A percentile compares a stretch with the other conserved stretches of the same genome.
These are phyloP conservation scores for Spodoptera picta DNA, from an alignment of 2,888 invertebrate species.

Conservation along the genomic window DNA sequence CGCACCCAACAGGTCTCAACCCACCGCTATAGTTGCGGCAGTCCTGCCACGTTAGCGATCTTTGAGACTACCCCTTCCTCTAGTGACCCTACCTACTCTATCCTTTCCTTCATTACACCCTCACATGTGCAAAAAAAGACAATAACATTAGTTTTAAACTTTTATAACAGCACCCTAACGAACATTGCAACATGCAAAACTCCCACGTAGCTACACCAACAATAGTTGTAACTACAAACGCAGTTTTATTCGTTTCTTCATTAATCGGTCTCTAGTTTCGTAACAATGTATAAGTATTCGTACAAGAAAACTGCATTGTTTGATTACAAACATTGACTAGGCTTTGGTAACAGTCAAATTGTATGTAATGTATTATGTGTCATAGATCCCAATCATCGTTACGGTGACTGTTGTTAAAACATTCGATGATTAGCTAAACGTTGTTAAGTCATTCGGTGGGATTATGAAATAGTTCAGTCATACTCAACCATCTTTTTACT, in stretches of 20 bases:
- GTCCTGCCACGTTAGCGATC: too few relatives aligned
- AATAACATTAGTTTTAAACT: too few relatives aligned
- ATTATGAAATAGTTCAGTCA: background rate
- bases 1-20: too few relatives aligned
- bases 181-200: slow-evolving; percentile 52
- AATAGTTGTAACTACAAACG: slow-evolving; percentile 64
- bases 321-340: slow-evolving; percentile 47
- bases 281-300: slow-evolving; percentile 67
- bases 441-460: slow-evolving; percentile 7
- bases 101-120: too few relatives aligned
- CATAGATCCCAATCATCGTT: background rate
- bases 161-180: slow-evolving; percentile 29
- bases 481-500: too few relatives aligned
- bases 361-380: slow-evolving; percentile 5
- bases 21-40: too few relatives aligned
- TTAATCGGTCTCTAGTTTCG: slow-evolving; percentile 79
- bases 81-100: too few relatives aligned
- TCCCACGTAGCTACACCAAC: slow-evolving; percentile 74
- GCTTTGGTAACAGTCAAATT: slow-evolving; percentile 14
- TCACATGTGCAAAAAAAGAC: too few relatives aligned
- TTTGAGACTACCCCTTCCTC: too few relatives aligned
- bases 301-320: slow-evolving; percentile 71
- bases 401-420: slow-evolving; percentile 5
- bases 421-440: background rate
- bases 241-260: slow-evolving; percentile 73